Base-by-base conservation (phyloP, 2,113 vertebrate genomes). In the Tricholaema leucomelas region DNA sequence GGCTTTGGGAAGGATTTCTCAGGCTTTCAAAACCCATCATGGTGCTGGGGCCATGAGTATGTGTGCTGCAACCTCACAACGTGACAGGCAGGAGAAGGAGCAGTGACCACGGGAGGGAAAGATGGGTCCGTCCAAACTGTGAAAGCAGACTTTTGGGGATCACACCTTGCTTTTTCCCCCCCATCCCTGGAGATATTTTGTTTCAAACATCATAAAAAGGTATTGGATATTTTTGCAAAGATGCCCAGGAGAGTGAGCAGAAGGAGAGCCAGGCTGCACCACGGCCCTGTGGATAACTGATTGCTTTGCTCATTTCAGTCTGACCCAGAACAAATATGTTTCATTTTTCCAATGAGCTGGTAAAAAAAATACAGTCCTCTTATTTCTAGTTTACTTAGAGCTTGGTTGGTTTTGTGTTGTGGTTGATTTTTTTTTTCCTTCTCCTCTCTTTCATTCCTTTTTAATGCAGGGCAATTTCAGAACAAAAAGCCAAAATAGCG, bases 271-370 rank as follows among this genome's bases (percentile, higher is more conserved):
- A 93, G 84, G 78, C 93, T 85, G 78, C 81, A 61, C 78, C 1
- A 3, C 70, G 63, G 78, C 63, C 86, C 89, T 90, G 95, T 6
- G 27, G 93, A 92, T 93, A 95, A 96, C 94, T 87, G 93, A 95
- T 95, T 94, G 90, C 92, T 90, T 78, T 92, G 93, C 94, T 95
- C 93, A 83, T 94, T 94, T 94, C 74, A 61, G 94, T 88, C 88
- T 96, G 90, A 92, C 90, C 93, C 88, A 95, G 94, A 95, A 95
- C 93, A 95, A 95, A 93, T 95, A 94, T 64, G 79, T 91, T 94
- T 96, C 94, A 92, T 95, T 95, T 96, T 96, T 96, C 91, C 91
- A 95, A 92, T 83, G 82, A 95, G 88, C 82, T 94, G 94, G 82
- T 93, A 91, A 92, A 95, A 95, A 95, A 91, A 87, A 87, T 89